A percentile compares a stretch with the other conserved stretches of the same genome.
These are phyloP conservation scores for Dorcus hopei DNA, from an alignment of 2,888 invertebrate species.

Conservation along the genomic window DNA sequence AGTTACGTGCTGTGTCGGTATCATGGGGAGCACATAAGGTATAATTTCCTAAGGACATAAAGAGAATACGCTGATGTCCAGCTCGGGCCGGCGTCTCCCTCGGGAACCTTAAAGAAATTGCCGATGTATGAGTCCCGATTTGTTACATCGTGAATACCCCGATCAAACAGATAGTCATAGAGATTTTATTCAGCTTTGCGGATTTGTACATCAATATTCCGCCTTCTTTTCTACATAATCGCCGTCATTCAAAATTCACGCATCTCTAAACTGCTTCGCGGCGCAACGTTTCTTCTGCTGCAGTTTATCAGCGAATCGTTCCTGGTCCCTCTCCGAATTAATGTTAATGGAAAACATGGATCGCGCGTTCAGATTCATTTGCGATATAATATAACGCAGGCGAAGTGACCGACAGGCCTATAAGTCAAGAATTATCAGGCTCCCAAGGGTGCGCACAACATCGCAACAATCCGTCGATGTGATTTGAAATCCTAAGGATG, in stretches of 20 bases:
- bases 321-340: constrained; percentile 4
- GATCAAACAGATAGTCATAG: constrained; percentile 37
- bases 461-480: constrained; percentile 11
- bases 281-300: too few species aligned
- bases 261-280: too few species aligned
- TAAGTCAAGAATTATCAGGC: constrained; percentile 48
- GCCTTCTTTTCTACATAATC: too few species aligned
- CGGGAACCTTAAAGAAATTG: constrained; percentile 51
- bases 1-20: constrained; percentile 36
- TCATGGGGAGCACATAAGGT: constrained; percentile 45
- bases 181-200: constrained; percentile 18
- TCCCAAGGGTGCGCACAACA: constrained; percentile 30
- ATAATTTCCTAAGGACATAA: constrained; percentile 50
- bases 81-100: constrained; percentile 38
- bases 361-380: constrained; percentile 18
- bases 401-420: constrained; percentile 44
- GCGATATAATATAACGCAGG: constrained; percentile 28
- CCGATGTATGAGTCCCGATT: constrained; percentile 50
- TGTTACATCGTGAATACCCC: constrained; percentile 42
- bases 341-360: constrained; percentile 13
- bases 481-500: constrained; percentile 24
- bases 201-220: not conserved
- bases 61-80: constrained; percentile 51
- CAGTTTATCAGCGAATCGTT: too few species aligned
- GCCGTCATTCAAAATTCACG: too few species aligned